phyloP scores from a whole-genome alignment of 2,797 vertebrate genomes.

The Luscinia megarhynchos region DNA sequence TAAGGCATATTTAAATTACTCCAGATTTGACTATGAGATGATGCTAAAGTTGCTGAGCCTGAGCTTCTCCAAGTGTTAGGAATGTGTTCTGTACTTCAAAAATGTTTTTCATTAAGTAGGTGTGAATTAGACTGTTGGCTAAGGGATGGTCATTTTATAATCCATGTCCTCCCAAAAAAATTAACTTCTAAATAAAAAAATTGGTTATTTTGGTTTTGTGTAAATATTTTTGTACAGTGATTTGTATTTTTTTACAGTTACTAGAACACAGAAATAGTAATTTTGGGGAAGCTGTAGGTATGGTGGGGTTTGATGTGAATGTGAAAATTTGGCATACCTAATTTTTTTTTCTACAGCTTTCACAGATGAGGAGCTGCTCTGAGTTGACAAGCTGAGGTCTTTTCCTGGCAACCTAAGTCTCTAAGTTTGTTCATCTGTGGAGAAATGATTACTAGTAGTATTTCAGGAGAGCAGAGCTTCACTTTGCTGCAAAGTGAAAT shows the following conservation, averaged over 20 bases:
- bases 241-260: not conserved
- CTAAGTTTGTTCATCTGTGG: not conserved
- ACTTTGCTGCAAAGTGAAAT: not conserved
- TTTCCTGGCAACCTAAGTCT: not conserved
- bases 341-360: not conserved
- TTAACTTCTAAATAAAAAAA: not conserved
- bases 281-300: not conserved
- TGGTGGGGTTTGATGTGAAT: not conserved
- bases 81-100: not conserved
- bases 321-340: not conserved
- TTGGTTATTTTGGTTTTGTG: rapidly evolving
- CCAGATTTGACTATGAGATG: not conserved
- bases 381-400: not conserved
- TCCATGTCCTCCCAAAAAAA: not conserved
- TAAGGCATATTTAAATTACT: not conserved
- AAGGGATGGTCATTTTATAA: not conserved
- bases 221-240: not conserved
- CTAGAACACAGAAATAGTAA: not conserved
- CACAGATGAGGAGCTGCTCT: not conserved
- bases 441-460: not conserved
- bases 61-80: not conserved
- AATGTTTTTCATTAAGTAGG: not conserved
- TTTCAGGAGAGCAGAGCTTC: not conserved
- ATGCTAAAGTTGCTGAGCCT: not conserved
- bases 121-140: not conserved